Evolutionary conservation across 2,113 vertebrate species (phyloP).

Genomic region (Egretta garzetta): DNA sequence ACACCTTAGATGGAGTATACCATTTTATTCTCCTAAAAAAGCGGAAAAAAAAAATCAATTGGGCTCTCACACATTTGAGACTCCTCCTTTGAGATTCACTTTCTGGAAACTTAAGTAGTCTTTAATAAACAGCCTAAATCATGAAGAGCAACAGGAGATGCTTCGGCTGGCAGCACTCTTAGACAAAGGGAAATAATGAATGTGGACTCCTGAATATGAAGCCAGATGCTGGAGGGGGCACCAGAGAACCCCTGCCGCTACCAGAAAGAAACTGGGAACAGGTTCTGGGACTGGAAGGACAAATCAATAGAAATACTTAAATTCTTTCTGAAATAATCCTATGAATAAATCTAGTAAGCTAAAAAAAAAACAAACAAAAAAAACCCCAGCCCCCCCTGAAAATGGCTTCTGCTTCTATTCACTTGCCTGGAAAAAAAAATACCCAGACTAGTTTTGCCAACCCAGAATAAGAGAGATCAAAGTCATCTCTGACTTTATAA

Average conservation of each 20-base stretch:
- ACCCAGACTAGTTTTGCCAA: background rate
- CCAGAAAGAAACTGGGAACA: background rate
- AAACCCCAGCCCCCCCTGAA: fast-evolving
- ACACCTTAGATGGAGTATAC: background rate
- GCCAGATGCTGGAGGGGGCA: background rate
- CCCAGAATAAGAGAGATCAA: background rate
- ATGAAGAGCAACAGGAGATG: background rate
- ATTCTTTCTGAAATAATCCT: background rate
- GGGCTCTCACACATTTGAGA: background rate
- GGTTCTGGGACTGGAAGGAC: background rate
- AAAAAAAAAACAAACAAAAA: background rate
- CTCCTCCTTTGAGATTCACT: fast-evolving
- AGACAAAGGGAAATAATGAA: background rate
- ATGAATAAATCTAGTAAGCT: background rate
- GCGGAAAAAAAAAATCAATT: background rate
- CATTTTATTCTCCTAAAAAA: background rate
- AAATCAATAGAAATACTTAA: background rate
- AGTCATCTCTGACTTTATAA: background rate
- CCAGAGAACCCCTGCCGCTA: background rate
- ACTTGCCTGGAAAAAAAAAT: background rate
- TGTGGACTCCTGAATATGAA: background rate
- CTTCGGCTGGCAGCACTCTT: background rate
- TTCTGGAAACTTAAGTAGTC: background rate
- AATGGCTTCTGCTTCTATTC: background rate
- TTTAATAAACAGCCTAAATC: background rate